Percentiles rank a stretch among this genome's conserved stretches.
These are phyloP conservation scores for Lutjanus erythropterus DNA, from an alignment of 2,113 vertebrate species.

Conservation along the genomic window DNA sequence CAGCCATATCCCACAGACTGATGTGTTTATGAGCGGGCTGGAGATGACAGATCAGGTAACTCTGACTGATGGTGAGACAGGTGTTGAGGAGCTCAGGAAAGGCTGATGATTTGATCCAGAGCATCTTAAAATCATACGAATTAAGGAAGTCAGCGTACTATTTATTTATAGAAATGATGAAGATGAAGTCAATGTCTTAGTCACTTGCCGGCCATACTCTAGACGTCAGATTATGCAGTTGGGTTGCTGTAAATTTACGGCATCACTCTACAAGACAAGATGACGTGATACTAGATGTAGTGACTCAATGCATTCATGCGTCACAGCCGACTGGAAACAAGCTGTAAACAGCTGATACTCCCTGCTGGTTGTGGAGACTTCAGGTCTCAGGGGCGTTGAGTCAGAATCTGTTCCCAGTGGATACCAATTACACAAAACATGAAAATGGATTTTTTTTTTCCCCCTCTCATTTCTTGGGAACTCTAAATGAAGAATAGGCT, in stretches of 20 bases:
- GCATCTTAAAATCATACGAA: constrained; percentile 15
- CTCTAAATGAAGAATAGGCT: not conserved
- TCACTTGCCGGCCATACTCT: not conserved
- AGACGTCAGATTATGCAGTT: not conserved
- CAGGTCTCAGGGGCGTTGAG: constrained; percentile 14
- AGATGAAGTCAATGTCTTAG: not conserved
- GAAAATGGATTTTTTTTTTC: not conserved
- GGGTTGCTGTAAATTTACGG: not conserved
- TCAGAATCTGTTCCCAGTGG: constrained; percentile 17
- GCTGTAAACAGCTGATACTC: not conserved
- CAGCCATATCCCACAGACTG: constrained; percentile 36
- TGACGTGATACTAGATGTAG: constrained; percentile 7
- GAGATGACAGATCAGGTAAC: constrained; percentile 26
- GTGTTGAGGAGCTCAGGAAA: constrained; percentile 5
- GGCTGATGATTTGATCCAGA: constrained; percentile 26
- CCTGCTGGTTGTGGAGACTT: not conserved
- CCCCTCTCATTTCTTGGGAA: not conserved
- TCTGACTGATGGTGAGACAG: constrained; percentile 17
- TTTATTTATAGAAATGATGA: not conserved
- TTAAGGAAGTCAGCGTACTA: not conserved
- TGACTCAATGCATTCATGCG: constrained; percentile 22
- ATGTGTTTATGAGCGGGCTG: constrained; percentile 43
- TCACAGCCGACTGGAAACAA: not conserved
- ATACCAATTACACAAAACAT: constrained; percentile 35
- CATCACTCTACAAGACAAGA: not conserved